Evolutionary conservation across 2,113 vertebrate genomes (phyloP).

Genomic region (Myrmecophaga tridactyla): DNA sequence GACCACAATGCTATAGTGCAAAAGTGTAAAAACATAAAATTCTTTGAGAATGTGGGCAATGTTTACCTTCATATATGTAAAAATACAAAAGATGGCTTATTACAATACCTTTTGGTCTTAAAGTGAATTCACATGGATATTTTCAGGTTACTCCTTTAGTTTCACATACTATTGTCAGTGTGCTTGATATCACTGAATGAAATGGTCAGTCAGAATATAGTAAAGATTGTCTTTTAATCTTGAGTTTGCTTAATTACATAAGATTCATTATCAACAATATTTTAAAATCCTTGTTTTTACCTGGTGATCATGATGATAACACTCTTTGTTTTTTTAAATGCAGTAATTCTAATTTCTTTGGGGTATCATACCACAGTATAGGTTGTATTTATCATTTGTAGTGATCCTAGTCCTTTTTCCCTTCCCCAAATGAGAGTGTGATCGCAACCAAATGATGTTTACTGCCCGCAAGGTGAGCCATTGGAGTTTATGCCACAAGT

Average conservation of each 20-base stretch:
- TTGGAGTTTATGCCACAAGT: background rate
- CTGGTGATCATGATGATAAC: background rate
- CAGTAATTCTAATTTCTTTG: constrained; percentile 21
- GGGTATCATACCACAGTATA: background rate
- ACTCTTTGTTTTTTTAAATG: background rate
- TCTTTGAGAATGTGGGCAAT: background rate
- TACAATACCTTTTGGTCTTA: background rate
- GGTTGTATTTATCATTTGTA: background rate
- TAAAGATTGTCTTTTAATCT: background rate
- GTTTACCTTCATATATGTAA: background rate
- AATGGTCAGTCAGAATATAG: background rate
- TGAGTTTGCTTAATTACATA: background rate
- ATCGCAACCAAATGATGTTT: background rate
- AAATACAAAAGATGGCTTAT: background rate
- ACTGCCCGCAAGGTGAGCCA: background rate
- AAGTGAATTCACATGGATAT: background rate
- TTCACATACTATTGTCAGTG: background rate
- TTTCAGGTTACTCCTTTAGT: background rate
- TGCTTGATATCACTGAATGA: background rate
- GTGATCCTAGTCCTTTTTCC: background rate
- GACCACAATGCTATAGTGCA: background rate
- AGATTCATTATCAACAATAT: background rate
- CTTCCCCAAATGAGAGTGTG: background rate
- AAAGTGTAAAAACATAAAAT: background rate
- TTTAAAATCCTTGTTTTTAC: background rate